These are phyloP conservation scores for Aleiodes testaceus DNA, from an alignment of 2,888 invertebrate genomes.

Conservation along the genomic window DNA sequence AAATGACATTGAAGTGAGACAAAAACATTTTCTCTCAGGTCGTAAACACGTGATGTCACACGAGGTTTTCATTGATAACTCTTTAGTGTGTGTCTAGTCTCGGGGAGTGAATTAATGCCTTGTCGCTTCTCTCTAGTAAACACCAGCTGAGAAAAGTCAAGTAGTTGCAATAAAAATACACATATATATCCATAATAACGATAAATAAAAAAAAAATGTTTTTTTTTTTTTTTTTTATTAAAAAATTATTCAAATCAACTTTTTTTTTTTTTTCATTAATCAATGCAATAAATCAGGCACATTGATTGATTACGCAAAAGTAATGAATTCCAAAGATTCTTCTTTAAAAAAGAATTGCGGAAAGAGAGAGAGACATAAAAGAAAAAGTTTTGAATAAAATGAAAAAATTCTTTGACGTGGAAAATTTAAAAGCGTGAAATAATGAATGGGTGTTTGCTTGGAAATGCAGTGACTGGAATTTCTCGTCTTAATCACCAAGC, in stretches of 20 bases:
- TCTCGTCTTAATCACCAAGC: slow-evolving; percentile 27
- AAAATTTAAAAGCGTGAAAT: slow-evolving; percentile 31
- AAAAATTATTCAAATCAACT: too few relatives aligned
- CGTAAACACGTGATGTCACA: slow-evolving; percentile 61
- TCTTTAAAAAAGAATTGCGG: not conserved
- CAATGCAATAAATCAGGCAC: too few relatives aligned
- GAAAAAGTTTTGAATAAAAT: slow-evolving; percentile 6
- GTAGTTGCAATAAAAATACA: slow-evolving; percentile 9
- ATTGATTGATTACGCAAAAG: too few relatives aligned
- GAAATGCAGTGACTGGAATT: slow-evolving; percentile 34
- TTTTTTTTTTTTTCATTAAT: not conserved
- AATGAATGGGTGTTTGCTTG: slow-evolving; percentile 28
- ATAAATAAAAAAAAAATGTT: not conserved
- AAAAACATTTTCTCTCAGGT: slow-evolving; percentile 46
- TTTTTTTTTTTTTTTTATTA: too few relatives aligned
- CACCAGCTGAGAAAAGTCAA: slow-evolving; percentile 27
- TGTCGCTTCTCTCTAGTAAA: slow-evolving; percentile 22
- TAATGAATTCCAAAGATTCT: not conserved
- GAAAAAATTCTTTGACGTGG: slow-evolving; percentile 27
- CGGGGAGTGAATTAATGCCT: slow-evolving; percentile 26
- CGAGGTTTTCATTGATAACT: slow-evolving; percentile 60
- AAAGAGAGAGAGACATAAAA: not conserved
- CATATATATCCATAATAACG: not conserved
- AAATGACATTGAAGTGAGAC: slow-evolving; percentile 34
- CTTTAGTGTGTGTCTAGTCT: slow-evolving; percentile 29